These are phyloP conservation scores for Leuciscus waleckii DNA, from an alignment of 2,797 vertebrate genomes.

Conservation along the genomic window DNA sequence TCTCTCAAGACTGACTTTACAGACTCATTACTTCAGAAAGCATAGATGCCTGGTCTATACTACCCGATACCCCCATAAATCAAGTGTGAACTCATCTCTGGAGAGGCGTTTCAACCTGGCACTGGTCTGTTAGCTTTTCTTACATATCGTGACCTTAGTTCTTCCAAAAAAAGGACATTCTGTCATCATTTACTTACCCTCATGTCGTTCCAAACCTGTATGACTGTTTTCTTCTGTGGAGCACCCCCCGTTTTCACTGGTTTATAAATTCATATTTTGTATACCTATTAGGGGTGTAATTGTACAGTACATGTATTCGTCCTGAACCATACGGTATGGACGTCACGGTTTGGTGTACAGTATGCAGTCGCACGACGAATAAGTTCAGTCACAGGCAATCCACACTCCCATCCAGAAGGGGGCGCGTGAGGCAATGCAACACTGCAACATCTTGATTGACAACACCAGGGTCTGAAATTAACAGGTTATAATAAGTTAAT, in stretches of 20 bases:
- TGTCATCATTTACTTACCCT: conserved; percentile 6
- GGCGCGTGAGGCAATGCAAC: no score
- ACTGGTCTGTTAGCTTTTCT: neutral
- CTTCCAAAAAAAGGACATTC: neutral
- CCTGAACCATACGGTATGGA: no score
- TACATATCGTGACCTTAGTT: neutral
- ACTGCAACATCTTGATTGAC: no score
- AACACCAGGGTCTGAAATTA: no score
- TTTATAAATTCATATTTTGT: no score
- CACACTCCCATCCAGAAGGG: no score
- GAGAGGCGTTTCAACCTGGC: conserved; percentile 6
- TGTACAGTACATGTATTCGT: no score
- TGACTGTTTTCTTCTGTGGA: neutral
- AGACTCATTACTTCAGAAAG: conserved; percentile 2
- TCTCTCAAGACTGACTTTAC: conserved; percentile 28
- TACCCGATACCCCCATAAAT: conserved; percentile 31
- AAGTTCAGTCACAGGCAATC: no score
- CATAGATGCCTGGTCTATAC: neutral
- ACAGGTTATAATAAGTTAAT: neutral
- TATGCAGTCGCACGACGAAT: no score
- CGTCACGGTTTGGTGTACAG: no score
- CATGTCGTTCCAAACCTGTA: neutral
- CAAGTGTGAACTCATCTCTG: conserved; percentile 22
- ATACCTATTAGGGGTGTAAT: no score
- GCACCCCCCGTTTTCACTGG: neutral